Evolutionary conservation across 37 sponge, comb jelly and placozoan genomes (phyloP), one percentile per base, ranked within the genome.

Genomic region (Ephydatia muelleri): DNA sequence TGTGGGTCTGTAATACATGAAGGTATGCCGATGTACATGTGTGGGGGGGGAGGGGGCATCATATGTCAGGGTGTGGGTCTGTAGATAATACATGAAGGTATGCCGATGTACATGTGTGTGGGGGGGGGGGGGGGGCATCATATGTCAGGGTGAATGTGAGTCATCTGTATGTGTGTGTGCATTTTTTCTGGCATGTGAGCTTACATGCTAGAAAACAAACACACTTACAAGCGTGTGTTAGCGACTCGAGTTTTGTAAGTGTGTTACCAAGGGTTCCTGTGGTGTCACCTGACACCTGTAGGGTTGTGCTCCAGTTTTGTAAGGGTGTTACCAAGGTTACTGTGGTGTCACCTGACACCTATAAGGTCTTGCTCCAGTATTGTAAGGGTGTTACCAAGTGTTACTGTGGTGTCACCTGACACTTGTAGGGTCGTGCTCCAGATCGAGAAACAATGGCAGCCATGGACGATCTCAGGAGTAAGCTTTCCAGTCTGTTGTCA

Each of bases 391-490:
- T 43, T 43, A 6, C 43, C 6, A 43, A 6, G 43, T 43, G 43
- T 43, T 43, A 43, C 3, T 43, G 43, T 11, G 6, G 57, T 57
- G 57, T n/a, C n/a, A n/a, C n/a, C n/a, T n/a, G n/a, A n/a, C n/a
- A n/a, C 19, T 13, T 14, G 19, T 14, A 57, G 57, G 57, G 57
- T 5, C 6, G 16, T 57, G 57, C 78, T 40, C 86, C 90, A 70
- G 86, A 85, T 68, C 72, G 81, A 23, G 82, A 40, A 47, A 81
- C 83, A 70, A 85, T 86, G 21, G 86, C 82, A 47, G 86, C 90
- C 13, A 82, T 90, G 33, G 90, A 90, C 33, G 90, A 90, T 23
- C 40, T 90, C 71, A 90, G 86, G 72, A 82, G 81, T 66, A 90
- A 90, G 48, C 71, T 85, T 19, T 79, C 79, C 30, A 67, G 48